Percentiles rank a stretch among this genome's conserved stretches.
Evolutionary conservation across 2,113 vertebrate genomes (phyloP).

Genomic region (Nyctereutes procyonoides): DNA sequence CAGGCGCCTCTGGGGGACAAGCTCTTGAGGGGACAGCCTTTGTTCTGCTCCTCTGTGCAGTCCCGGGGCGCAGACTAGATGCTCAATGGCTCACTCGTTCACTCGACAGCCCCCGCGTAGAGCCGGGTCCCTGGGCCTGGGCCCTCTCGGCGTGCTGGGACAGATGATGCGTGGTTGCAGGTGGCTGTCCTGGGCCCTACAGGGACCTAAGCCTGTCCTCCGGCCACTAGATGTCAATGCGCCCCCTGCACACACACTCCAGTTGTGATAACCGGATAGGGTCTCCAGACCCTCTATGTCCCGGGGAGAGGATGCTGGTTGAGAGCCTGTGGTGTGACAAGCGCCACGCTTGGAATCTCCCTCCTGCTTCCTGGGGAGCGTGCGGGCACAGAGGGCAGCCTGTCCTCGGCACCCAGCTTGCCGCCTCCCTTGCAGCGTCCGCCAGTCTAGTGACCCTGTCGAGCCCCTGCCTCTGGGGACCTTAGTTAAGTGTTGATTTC

Average conservation of each 20-base stretch:
- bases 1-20: not conserved
- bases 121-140: not conserved
- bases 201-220: not conserved
- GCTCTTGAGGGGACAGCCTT: not conserved
- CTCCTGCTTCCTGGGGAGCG: not conserved
- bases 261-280: not conserved
- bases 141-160: not conserved
- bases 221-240: not conserved
- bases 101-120: not conserved
- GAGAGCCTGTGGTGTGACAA: not conserved
- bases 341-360: not conserved
- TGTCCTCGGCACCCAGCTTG: fast-evolving
- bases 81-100: not conserved
- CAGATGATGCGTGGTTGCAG: not conserved
- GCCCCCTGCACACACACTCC: too few relatives aligned
- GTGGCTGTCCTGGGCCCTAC: not conserved
- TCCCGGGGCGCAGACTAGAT: not conserved
- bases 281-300: not conserved
- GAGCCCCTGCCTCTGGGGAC: not conserved
- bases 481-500: not conserved
- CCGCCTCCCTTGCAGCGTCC: not conserved
- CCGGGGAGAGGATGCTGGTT: not conserved
- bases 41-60: not conserved
- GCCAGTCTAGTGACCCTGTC: not conserved
- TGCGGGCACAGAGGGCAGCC: not conserved